phyloP scores from a whole-genome alignment of 2,888 invertebrate genomes.

The Ecliptopera silaceata region DNA sequence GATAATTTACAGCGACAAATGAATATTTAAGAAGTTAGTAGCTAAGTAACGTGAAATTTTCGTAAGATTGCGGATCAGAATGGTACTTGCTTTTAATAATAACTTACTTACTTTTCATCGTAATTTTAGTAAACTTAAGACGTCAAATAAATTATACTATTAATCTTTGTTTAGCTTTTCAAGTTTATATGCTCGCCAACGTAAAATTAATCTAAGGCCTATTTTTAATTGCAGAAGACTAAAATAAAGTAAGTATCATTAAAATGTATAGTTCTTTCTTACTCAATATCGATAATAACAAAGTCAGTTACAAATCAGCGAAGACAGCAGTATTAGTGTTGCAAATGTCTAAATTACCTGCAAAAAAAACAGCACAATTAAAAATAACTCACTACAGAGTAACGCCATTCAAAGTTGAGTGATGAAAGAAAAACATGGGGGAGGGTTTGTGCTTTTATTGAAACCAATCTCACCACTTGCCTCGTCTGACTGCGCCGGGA shows the following conservation, averaged over 20 bases:
- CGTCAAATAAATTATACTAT: background rate
- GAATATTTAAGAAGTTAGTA: constrained; percentile 49
- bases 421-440: constrained; percentile 81
- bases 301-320: background rate
- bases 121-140: background rate
- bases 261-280: no score
- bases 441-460: constrained; percentile 80
- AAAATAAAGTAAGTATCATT: no score
- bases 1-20: constrained; percentile 56
- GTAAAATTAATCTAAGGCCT: no score
- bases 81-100: constrained; percentile 13
- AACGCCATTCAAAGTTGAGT: constrained; percentile 72
- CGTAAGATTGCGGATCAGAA: constrained; percentile 18
- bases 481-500: constrained; percentile 71
- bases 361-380: constrained; percentile 45
- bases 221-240: no score
- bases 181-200: no score
- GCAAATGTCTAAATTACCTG: constrained; percentile 52
- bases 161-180: no score
- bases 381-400: constrained; percentile 51
- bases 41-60: constrained; percentile 36
- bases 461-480: constrained; percentile 81
- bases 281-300: background rate
- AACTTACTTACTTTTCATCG: background rate
- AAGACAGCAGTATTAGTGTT: background rate